phyloP scores from a whole-genome alignment of 2,888 invertebrate species.

The Spisula subtruncata region DNA sequence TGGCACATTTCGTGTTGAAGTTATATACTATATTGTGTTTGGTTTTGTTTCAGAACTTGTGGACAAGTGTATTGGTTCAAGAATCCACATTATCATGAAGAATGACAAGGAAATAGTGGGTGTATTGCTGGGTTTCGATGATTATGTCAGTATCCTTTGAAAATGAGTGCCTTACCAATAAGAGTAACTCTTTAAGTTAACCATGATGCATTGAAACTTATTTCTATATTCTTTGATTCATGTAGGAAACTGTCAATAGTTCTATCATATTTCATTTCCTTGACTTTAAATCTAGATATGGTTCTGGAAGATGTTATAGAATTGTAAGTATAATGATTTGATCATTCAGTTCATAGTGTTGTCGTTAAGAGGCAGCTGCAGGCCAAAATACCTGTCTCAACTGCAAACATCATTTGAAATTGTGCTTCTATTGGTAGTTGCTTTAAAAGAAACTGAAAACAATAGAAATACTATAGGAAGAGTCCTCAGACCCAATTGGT shows the following conservation, averaged over 20 bases:
- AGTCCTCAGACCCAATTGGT: too few relatives aligned
- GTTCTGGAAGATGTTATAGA: constrained; percentile 98
- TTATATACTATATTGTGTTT: background rate
- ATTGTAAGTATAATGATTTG: constrained; percentile 89
- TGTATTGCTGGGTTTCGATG: constrained; percentile 98
- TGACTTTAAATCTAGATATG: constrained; percentile 91
- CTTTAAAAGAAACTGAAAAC: too few relatives aligned
- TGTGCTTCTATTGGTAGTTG: too few relatives aligned
- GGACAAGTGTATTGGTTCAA: constrained; percentile 99
- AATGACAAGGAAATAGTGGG: constrained; percentile 99
- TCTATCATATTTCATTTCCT: constrained; percentile 13
- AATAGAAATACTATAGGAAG: too few relatives aligned
- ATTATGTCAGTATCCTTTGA: constrained; percentile 95
- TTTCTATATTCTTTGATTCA: background rate
- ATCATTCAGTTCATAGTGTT: background rate
- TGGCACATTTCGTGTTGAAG: background rate
- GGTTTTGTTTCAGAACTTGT: constrained; percentile 93
- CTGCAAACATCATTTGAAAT: too few relatives aligned
- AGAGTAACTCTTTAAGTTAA: too few relatives aligned
- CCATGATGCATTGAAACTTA: too few relatives aligned
- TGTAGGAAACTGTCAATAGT: background rate
- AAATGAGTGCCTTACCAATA: too few relatives aligned
- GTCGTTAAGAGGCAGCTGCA: too few relatives aligned
- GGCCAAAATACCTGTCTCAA: too few relatives aligned
- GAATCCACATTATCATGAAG: constrained; percentile 99